Conservation (phyloP, 2,113 vertebrate genomes). For the Gymnorhina tibicen region DNA sequence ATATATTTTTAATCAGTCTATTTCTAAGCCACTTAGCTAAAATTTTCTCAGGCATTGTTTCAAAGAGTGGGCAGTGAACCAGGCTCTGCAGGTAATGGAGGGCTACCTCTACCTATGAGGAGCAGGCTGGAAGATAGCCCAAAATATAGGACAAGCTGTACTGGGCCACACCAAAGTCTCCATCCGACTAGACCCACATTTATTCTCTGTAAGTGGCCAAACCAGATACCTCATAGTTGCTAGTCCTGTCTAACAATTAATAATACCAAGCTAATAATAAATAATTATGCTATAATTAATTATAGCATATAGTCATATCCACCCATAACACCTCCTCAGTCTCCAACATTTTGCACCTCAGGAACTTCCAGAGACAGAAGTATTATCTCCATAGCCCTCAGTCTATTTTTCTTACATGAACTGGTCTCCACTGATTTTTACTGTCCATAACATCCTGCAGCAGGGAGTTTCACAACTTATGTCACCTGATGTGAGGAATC, state of each 20-base stretch:
- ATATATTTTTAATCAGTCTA: neutral
- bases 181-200: neutral
- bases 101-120: neutral
- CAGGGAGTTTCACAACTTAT: neutral
- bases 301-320: neutral
- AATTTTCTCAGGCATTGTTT: neutral
- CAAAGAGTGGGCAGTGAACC: neutral
- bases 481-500: neutral
- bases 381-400: neutral
- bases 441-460: neutral
- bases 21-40: neutral
- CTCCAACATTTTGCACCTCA: neutral
- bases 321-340: neutral
- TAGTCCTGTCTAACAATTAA: neutral
- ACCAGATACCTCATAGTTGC: neutral
- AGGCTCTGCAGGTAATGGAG: neutral
- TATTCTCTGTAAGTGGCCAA: neutral
- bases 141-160: neutral
- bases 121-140: neutral
- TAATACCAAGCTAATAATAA: neutral
- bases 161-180: neutral
- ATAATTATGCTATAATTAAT: neutral
- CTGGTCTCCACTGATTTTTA: neutral
- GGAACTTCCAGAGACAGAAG: neutral
- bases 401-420: neutral